These are phyloP conservation scores for Lophius piscatorius DNA, from an alignment of 2,113 vertebrate genomes.

Conservation along the genomic window DNA sequence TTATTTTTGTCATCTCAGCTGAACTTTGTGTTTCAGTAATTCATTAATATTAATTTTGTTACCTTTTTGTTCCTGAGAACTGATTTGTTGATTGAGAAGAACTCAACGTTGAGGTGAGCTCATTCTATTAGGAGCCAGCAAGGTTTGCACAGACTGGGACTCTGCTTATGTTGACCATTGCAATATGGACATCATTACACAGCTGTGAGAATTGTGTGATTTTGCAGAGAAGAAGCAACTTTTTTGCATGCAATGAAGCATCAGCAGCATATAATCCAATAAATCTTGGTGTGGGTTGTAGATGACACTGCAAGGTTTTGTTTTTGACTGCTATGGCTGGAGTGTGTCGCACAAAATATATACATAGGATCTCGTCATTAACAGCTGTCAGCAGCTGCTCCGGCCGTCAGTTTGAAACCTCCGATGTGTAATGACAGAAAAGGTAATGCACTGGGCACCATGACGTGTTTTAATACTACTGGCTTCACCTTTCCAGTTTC, in stretches of 20 bases:
- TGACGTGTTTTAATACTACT: constrained; percentile 60
- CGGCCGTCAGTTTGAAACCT: constrained; percentile 65
- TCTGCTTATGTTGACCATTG: constrained; percentile 39
- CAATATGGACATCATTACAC: not conserved
- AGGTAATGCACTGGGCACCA: constrained; percentile 34
- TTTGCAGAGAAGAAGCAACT: too few relatives aligned
- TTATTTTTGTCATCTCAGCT: too few relatives aligned
- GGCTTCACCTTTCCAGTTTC: constrained; percentile 65
- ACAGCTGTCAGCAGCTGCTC: constrained; percentile 68
- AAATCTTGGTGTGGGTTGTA: constrained; percentile 1
- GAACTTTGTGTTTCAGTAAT: too few relatives aligned
- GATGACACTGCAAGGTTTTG: constrained; percentile 55
- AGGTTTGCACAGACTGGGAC: constrained; percentile 8
- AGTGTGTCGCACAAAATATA: constrained; percentile 35
- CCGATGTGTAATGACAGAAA: constrained; percentile 72
- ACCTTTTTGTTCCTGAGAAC: too few relatives aligned
- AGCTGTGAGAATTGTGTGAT: constrained; percentile 3
- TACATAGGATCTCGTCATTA: constrained; percentile 51
- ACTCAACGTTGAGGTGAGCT: constrained; percentile 1
- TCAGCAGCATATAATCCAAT: too few relatives aligned
- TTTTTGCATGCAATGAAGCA: constrained; percentile 4
- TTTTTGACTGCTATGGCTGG: constrained; percentile 52
- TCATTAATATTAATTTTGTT: too few relatives aligned
- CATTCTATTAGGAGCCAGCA: constrained; percentile 5
- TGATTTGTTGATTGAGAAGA: too few relatives aligned